Base-by-base conservation (phyloP, 1,140 invertebrate species). In the Hylaeus volcanicus region DNA sequence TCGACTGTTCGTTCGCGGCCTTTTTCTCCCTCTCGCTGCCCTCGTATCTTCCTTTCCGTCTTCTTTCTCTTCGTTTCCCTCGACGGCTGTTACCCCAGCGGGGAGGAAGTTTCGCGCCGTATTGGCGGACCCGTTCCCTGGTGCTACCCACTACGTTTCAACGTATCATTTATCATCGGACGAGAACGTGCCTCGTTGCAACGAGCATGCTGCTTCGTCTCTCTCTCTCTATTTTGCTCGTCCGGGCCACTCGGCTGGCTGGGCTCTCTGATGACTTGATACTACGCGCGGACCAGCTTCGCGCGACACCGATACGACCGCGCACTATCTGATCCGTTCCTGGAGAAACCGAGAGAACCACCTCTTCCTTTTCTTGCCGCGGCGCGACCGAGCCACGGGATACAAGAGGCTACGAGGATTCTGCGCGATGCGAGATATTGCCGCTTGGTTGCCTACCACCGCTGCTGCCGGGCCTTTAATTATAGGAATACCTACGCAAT, bases 61-160 rank as follows among this genome's bases (percentile, higher is more conserved):
- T 76, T 79, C 65, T 83, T 51, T n/a, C 66, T 70, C 66, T 72
- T 48, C 58, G 26, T 60, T 65, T 48, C 41, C 53, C 69, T 39
- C 5, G 53, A 41, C 60, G 56, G 55, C 77, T 74, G 77, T 81
- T 72, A 70, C 82, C 83, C 71, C 82, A 83, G 81, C 86, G 77
- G 81, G 83, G 78, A 89, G 88, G 85, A 89, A 88, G 88, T 87
- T 90, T 90, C 86, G 89, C 87, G 89, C 82, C 84, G 86, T 81
- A 90, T 90, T 81, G 87, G 79, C 79, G 71, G 64, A 39, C 68
- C 58, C 73, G 70, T 74, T 85, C 66, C 58, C n/a, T 15, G 77
- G 63, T 77, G 73, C 82, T 89, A 81, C 79, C 74, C 69, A 58
- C 74, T 72, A 69, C 64, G 72, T 84, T 82, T 88, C 86, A 85